Percentiles rank a stretch among this genome's conserved stretches.
Conservation (phyloP, 2,888 invertebrate genomes). For the Euzetes globulus region DNA sequence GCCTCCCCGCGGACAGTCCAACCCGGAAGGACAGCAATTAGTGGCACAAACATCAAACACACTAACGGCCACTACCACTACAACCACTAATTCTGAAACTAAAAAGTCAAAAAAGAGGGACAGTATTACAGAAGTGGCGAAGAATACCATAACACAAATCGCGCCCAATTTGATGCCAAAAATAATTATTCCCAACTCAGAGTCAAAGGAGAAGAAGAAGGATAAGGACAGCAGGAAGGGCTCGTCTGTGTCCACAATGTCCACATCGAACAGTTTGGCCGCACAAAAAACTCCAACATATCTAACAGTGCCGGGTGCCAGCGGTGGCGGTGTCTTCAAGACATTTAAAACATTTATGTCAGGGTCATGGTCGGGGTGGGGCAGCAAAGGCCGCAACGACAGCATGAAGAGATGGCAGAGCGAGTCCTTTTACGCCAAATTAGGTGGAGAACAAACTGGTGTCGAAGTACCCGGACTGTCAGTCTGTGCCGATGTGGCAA, state of each 20-base stretch:
- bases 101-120: constrained; percentile 27
- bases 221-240: constrained; percentile 32
- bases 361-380: constrained; percentile 43
- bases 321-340: constrained; percentile 34
- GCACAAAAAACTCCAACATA: constrained; percentile 36
- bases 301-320: constrained; percentile 37
- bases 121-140: constrained; percentile 37
- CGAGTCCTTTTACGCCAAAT: constrained; percentile 44
- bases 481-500: constrained; percentile 87
- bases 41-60: neutral
- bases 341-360: constrained; percentile 41
- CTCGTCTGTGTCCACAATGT: constrained; percentile 27
- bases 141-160: constrained; percentile 35
- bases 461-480: constrained; percentile 66
- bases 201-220: constrained; percentile 34
- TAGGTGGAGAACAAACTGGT: constrained; percentile 39
- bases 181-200: constrained; percentile 34
- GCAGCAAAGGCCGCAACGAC: constrained; percentile 40
- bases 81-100: neutral
- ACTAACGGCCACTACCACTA: neutral
- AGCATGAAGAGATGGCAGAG: constrained; percentile 44
- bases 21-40: constrained; percentile 11
- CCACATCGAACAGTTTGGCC: constrained; percentile 24
- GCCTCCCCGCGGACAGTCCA: constrained; percentile 49
- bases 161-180: constrained; percentile 28